phyloP scores from a whole-genome alignment of 2,113 vertebrate species.

The Rattus norvegicus region DNA sequence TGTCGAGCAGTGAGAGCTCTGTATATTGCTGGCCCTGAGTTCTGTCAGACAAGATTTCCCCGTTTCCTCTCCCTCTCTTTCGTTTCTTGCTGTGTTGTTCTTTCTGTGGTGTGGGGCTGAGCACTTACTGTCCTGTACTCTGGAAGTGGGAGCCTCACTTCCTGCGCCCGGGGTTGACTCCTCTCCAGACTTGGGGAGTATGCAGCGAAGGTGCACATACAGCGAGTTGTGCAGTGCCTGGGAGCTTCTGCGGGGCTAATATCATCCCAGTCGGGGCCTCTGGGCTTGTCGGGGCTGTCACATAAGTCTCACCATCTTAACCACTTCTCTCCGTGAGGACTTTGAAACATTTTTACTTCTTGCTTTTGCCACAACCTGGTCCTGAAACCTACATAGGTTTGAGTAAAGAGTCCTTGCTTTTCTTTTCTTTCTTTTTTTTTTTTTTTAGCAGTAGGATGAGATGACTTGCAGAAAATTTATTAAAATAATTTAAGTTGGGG shows the following conservation, averaged over 20 bases:
- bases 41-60: neutral
- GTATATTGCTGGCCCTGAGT: accelerated
- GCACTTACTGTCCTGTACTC: neutral
- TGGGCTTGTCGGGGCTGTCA: neutral
- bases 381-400: neutral
- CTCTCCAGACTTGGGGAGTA: too few relatives aligned
- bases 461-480: too few relatives aligned
- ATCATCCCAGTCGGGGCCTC: too few relatives aligned
- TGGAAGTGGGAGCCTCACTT: neutral
- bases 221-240: neutral
- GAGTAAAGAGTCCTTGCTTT: neutral
- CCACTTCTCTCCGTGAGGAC: neutral
- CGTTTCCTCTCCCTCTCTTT: neutral
- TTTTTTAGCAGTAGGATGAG: neutral
- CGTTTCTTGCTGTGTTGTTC: neutral
- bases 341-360: neutral
- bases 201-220: too few relatives aligned
- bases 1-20: neutral
- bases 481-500: neutral
- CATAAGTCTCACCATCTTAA: neutral
- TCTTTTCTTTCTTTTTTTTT: neutral
- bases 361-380: neutral
- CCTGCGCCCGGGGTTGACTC: neutral
- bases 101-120: neutral
- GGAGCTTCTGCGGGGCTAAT: neutral